A percentile compares a stretch with the other conserved stretches of the same genome.
phyloP scores from a whole-genome alignment of 2,113 vertebrate species.

The Hippolais icterina region DNA sequence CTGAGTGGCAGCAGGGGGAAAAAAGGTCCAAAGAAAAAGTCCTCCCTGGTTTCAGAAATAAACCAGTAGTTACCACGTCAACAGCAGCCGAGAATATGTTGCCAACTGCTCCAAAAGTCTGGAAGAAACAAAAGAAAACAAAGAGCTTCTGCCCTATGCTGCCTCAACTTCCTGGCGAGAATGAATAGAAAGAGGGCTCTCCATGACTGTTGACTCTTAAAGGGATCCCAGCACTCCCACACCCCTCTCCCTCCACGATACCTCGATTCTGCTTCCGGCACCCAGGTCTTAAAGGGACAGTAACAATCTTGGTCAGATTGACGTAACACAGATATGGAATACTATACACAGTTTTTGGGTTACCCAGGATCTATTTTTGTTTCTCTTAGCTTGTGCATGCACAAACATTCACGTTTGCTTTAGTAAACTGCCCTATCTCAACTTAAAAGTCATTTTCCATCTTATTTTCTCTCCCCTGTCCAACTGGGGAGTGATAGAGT shows the following conservation, averaged over 20 bases:
- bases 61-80: not conserved
- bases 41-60: not conserved
- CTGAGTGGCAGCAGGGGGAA: not conserved
- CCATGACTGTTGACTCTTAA: not conserved
- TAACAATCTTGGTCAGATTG: not conserved
- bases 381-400: not conserved
- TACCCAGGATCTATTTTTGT: not conserved
- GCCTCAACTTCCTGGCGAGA: not conserved
- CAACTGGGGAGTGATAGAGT: not conserved
- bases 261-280: not conserved
- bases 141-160: not conserved
- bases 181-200: not conserved
- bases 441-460: not conserved
- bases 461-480: not conserved
- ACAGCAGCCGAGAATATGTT: not conserved
- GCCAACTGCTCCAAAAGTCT: not conserved
- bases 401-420: not conserved
- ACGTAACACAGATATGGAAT: not conserved
- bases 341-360: not conserved
- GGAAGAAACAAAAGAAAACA: not conserved
- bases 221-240: not conserved
- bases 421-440: not conserved
- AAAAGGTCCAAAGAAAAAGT: not conserved
- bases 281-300: not conserved
- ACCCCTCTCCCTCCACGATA: not conserved